These are phyloP conservation scores for Luffia ferchaultella DNA, from an alignment of 2,888 invertebrate species.

Conservation along the genomic window DNA sequence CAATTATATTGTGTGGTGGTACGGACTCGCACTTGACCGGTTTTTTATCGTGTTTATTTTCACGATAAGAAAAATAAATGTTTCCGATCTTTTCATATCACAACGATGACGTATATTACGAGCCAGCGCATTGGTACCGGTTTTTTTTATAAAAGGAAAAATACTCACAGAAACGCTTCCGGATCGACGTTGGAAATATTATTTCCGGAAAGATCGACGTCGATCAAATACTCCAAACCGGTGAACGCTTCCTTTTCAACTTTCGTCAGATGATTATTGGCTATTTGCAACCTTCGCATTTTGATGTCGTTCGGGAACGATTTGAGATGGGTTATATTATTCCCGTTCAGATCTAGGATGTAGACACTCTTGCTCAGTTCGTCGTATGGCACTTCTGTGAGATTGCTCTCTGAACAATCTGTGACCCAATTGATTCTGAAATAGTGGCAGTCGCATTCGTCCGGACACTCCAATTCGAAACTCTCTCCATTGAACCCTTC, in stretches of 20 bases:
- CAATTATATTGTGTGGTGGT: background rate
- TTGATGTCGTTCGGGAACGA: slow-evolving; percentile 74
- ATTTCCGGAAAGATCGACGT: slow-evolving; percentile 75
- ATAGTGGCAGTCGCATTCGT: slow-evolving; percentile 79
- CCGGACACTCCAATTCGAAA: slow-evolving; percentile 74
- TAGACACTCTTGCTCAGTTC: slow-evolving; percentile 76
- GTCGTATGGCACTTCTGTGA: slow-evolving; percentile 72
- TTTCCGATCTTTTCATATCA: background rate
- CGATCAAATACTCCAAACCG: slow-evolving; percentile 72
- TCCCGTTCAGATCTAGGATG: slow-evolving; percentile 74
- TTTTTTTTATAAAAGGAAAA: background rate
- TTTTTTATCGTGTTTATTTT: background rate
- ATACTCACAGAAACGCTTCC: slow-evolving; percentile 70
- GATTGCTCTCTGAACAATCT: slow-evolving; percentile 77
- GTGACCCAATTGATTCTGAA: slow-evolving; percentile 81
- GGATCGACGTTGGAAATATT: slow-evolving; percentile 70
- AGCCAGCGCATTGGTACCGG: background rate
- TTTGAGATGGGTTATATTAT: slow-evolving; percentile 66
- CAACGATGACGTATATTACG: too few species aligned
- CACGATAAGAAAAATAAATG: background rate
- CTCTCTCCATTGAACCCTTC: slow-evolving; percentile 67
- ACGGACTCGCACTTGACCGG: background rate
- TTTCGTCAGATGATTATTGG: slow-evolving; percentile 69
- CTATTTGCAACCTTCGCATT: slow-evolving; percentile 73
- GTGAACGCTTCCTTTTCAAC: slow-evolving; percentile 70